phyloP scores from a whole-genome alignment of 2,113 vertebrate species.

The Platichthys flesus region DNA sequence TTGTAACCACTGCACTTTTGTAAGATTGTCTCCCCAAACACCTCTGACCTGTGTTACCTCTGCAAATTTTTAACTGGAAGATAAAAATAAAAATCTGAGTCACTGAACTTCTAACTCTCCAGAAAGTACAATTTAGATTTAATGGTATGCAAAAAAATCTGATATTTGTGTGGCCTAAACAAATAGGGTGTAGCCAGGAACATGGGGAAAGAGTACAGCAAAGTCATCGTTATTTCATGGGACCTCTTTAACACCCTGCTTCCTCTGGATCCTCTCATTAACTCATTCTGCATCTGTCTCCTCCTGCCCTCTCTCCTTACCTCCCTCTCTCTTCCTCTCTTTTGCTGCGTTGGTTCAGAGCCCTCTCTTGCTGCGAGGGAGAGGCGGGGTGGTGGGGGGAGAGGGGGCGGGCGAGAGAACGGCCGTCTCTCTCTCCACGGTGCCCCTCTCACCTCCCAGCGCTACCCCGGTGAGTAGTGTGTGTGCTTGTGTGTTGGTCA shows the following conservation, averaged over 20 bases:
- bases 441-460: conserved; percentile 86
- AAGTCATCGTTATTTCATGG: conserved; percentile 67
- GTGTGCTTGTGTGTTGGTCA: conserved; percentile 73
- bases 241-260: conserved; percentile 78
- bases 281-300: conserved; percentile 81
- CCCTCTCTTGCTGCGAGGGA: conserved; percentile 86
- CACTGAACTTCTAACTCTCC: too few relatives aligned
- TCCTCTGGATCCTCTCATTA: conserved; percentile 81
- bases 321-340: conserved; percentile 70
- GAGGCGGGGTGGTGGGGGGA: conserved; percentile 86
- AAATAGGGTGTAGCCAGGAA: background rate
- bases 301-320: conserved; percentile 75
- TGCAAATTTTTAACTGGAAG: too few relatives aligned
- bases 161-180: background rate
- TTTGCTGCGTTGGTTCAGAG: conserved; percentile 84
- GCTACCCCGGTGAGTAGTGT: conserved; percentile 86
- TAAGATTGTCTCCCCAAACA: background rate
- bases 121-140: too few relatives aligned
- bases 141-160: background rate
- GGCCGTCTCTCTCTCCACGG: conserved; percentile 85
- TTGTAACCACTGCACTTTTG: background rate
- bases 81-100: too few relatives aligned
- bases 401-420: conserved; percentile 83
- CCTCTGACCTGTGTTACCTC: too few relatives aligned
- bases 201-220: background rate